Evolutionary conservation across 1,140 invertebrate genomes (phyloP).

Genomic region (Delia radicum): DNA sequence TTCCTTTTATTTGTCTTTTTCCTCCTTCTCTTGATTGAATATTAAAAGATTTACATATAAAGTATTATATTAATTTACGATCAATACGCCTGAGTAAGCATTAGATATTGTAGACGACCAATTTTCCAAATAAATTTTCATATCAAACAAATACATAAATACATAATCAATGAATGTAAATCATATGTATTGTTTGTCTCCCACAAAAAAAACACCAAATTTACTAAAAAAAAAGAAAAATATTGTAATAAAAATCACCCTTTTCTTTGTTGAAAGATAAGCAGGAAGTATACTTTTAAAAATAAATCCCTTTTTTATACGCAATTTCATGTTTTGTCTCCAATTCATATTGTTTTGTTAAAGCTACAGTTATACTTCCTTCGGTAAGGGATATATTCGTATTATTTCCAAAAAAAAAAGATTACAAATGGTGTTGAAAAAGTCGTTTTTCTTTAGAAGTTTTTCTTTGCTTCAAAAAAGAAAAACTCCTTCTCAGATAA

Average conservation of each 20-base stretch:
- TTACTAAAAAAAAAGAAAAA: background rate
- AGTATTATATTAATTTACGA: constrained; percentile 16
- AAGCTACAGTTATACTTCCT: background rate
- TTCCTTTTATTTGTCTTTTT: background rate
- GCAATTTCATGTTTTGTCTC: constrained; percentile 22
- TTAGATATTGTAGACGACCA: background rate
- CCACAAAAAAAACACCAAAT: background rate
- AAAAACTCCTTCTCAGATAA: background rate
- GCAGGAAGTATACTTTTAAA: background rate
- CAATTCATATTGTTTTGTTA: background rate
- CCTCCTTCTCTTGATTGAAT: background rate
- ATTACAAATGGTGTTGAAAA: background rate
- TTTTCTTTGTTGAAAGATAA: background rate
- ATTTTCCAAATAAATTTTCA: background rate
- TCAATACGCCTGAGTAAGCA: constrained; percentile 17
- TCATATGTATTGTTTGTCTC: background rate
- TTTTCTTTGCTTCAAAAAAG: background rate
- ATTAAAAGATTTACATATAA: constrained; percentile 17
- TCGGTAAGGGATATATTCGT: background rate
- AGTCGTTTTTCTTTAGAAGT: no score
- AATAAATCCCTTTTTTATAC: constrained; percentile 15
- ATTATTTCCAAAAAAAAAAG: background rate
- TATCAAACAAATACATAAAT: background rate
- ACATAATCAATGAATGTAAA: constrained; percentile 5
- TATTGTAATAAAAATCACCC: background rate